phyloP scores from a whole-genome alignment of 2,113 vertebrate genomes.

The Ciconia boyciana region DNA sequence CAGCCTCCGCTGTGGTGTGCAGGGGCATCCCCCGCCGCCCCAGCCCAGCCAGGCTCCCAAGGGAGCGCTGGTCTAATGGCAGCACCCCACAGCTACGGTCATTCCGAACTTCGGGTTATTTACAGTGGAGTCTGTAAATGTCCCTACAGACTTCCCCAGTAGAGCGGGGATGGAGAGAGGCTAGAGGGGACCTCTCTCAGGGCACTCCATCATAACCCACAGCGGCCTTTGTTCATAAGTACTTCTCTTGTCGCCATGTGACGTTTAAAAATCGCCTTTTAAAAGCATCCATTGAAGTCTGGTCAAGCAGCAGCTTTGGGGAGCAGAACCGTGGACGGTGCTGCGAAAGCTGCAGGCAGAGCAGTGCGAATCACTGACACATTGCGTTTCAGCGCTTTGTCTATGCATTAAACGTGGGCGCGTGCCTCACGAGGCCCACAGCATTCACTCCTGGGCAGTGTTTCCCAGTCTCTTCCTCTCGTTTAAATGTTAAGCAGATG shows the following conservation, averaged over 20 bases:
- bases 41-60: neutral
- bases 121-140: neutral
- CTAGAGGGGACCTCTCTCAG: neutral
- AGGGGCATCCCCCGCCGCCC: neutral
- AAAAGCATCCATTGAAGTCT: neutral
- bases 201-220: neutral
- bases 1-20: neutral
- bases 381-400: neutral
- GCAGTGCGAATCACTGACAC: neutral
- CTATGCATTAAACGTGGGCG: rapidly evolving
- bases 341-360: neutral
- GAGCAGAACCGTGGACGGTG: neutral
- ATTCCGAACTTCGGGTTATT: neutral
- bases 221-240: neutral
- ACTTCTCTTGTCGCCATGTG: neutral
- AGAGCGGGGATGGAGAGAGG: rapidly evolving
- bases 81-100: rapidly evolving
- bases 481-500: rapidly evolving
- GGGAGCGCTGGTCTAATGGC: neutral
- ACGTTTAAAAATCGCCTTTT: neutral
- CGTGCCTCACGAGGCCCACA: rapidly evolving
- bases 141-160: neutral
- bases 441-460: neutral
- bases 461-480: neutral
- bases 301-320: neutral